Percentiles rank a stretch among this genome's conserved stretches.
Evolutionary conservation across 2,797 vertebrate genomes (phyloP).

Genomic region (Halcyon chelicuti): DNA sequence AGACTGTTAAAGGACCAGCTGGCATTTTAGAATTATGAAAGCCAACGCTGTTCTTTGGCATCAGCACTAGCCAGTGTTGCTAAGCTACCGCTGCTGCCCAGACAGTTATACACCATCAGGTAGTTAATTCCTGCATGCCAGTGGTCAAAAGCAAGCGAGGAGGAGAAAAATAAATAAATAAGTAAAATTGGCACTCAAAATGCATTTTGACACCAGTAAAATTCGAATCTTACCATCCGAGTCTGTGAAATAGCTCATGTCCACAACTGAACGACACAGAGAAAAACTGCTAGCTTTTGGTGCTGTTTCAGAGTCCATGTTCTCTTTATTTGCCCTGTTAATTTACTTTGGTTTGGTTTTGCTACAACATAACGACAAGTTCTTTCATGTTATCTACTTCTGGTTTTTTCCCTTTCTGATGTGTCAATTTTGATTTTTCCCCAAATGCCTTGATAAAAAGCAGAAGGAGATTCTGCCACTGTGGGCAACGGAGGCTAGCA

Average conservation of each 20-base stretch:
- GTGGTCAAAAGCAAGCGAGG: not conserved
- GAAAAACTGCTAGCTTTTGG: not conserved
- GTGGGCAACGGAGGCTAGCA: not conserved
- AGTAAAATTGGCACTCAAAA: not conserved
- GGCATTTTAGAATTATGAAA: slow-evolving; percentile 40
- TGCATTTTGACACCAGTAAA: not conserved
- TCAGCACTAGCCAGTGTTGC: slow-evolving; percentile 24
- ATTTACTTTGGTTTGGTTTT: not conserved
- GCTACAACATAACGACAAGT: not conserved
- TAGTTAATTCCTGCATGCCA: slow-evolving; percentile 15
- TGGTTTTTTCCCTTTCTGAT: not conserved
- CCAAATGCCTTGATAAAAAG: not conserved
- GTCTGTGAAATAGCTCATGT: not conserved
- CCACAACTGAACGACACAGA: not conserved
- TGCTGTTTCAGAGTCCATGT: not conserved
- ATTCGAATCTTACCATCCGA: not conserved
- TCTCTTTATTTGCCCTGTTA: not conserved
- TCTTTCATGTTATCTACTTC: not conserved
- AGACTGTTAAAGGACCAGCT: slow-evolving; percentile 29
- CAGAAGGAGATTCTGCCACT: not conserved
- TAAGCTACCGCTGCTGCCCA: slow-evolving; percentile 39
- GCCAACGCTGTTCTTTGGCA: slow-evolving; percentile 18
- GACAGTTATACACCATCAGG: slow-evolving; percentile 10
- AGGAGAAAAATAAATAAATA: no score
- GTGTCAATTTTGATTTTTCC: not conserved